Conservation (phyloP, 2,797 vertebrate genomes). For the Hafferia zeledoni region DNA sequence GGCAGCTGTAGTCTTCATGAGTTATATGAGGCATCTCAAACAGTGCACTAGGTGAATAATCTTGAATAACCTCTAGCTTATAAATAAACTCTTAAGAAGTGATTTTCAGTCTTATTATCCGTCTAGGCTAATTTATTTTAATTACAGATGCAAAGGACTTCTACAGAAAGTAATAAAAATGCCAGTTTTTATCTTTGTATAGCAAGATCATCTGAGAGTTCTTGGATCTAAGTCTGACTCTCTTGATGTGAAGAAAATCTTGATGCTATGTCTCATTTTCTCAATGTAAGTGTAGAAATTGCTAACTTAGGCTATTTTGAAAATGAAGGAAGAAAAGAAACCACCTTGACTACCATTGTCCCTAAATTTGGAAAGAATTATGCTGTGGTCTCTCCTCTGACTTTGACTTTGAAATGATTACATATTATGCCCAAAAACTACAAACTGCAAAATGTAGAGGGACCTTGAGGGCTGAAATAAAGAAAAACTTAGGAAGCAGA, state of each 20-base stretch:
- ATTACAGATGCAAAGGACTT: not conserved
- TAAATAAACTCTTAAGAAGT: constrained; percentile 2
- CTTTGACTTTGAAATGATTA: not conserved
- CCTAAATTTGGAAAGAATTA: not conserved
- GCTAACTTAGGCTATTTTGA: not conserved
- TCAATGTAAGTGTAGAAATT: not conserved
- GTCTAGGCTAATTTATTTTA: not conserved
- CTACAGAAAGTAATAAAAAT: not conserved
- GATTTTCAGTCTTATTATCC: not conserved
- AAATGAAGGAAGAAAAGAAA: not conserved
- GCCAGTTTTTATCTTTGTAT: not conserved
- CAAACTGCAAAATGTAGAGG: not conserved
- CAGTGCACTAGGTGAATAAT: not conserved
- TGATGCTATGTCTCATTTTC: not conserved
- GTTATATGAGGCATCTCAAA: not conserved
- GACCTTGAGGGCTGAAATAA: not conserved
- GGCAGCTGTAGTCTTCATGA: constrained; percentile 8
- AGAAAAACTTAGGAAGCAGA: not conserved
- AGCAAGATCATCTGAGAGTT: not conserved
- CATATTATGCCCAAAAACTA: not conserved
- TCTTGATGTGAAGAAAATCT: not conserved
- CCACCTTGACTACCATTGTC: not conserved
- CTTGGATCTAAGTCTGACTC: not conserved
- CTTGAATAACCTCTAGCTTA: not conserved
- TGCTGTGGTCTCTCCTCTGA: not conserved